Conservation (phyloP, 2,797 vertebrate species). For the Percopsis omiscomaycus region DNA sequence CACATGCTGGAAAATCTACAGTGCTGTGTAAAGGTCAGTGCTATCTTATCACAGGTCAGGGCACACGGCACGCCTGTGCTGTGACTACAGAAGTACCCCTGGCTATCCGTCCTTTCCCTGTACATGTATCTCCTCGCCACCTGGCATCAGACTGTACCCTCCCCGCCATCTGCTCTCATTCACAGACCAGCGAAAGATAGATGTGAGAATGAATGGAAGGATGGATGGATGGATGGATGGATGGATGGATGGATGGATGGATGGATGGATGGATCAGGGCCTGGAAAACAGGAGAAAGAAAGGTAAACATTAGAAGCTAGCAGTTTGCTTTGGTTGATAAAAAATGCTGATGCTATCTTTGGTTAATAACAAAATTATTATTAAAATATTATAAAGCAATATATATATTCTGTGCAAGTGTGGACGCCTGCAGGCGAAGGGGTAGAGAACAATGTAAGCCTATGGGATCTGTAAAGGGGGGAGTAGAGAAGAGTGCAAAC, state of each 20-base stretch:
- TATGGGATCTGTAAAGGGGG: too few relatives aligned
- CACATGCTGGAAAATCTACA: conserved; percentile 18
- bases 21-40: conserved; percentile 49
- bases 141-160: conserved; percentile 43
- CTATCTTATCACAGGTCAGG: conserved; percentile 66
- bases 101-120: conserved; percentile 9
- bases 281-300: conserved; percentile 45
- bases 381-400: too few relatives aligned
- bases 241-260: conserved; percentile 33
- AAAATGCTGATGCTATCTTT: conserved; percentile 7
- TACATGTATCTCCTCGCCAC: conserved; percentile 44
- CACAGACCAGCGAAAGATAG: conserved; percentile 57
- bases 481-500: too few relatives aligned
- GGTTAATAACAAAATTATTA: too few relatives aligned
- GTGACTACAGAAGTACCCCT: conserved; percentile 34
- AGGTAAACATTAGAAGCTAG: conserved; percentile 51
- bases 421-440: too few relatives aligned
- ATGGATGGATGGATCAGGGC: conserved; percentile 52
- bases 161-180: conserved; percentile 70
- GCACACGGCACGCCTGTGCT: conserved; percentile 34
- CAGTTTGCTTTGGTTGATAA: conserved; percentile 1
- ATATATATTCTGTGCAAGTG: too few relatives aligned
- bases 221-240: conserved; percentile 35
- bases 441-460: too few relatives aligned
- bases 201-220: conserved; percentile 26